phyloP scores from a whole-genome alignment of 2,113 vertebrate genomes.

The Panthera tigris region DNA sequence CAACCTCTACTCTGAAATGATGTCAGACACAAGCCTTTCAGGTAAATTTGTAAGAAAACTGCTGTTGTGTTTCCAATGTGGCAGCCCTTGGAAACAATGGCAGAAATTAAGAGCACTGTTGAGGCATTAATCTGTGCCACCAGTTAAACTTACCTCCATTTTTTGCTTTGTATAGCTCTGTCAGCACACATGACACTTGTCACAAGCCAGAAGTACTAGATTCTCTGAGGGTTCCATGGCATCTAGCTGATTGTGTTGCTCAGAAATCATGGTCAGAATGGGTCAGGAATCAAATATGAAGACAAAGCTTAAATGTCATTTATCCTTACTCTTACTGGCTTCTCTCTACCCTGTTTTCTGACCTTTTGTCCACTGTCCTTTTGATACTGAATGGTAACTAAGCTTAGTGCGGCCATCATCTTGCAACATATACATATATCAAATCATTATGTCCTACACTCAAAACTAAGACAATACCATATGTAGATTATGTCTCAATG shows the following conservation, averaged over 20 bases:
- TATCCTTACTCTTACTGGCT: background rate
- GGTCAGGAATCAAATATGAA: background rate
- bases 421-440: background rate
- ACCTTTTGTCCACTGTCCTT: background rate
- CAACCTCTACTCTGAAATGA: background rate
- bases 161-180: background rate
- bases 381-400: background rate
- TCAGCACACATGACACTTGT: background rate
- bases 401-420: background rate
- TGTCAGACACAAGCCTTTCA: constrained; percentile 30
- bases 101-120: background rate
- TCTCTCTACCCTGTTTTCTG: background rate
- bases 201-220: background rate
- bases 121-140: background rate
- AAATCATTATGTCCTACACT: background rate
- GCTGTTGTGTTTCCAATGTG: background rate
- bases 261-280: background rate
- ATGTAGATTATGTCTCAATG: background rate
- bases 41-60: constrained; percentile 33
- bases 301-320: background rate
- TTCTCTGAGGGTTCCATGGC: background rate
- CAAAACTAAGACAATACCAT: background rate
- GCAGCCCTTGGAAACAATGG: background rate
- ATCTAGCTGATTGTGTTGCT: background rate
- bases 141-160: background rate